Evolutionary conservation across 1,140 invertebrate genomes (phyloP), one percentile per base, ranked within the genome.

Genomic region (Neomicropteryx cornuta): DNA sequence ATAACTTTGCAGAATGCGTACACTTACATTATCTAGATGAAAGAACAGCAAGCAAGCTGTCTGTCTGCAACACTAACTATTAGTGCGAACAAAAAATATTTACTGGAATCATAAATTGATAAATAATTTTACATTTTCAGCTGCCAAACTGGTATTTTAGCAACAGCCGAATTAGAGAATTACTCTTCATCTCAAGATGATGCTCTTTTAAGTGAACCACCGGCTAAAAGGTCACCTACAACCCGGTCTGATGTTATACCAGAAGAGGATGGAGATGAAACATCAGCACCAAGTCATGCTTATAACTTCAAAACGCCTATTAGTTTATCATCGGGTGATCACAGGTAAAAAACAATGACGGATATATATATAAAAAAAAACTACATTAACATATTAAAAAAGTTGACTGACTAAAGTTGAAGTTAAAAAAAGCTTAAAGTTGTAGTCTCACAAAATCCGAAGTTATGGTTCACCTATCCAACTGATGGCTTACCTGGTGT

Each of bases 141-240:
- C 51, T 72, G 63, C 35, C 58, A 66, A 45, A 82, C 75, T 24
- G 72, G 71, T 17, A 63, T 69, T 51, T 59, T 85, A 39, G 81
- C 78, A 13, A 81, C 77, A 27, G 71, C 77, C 49, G 82, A 86
- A 50, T 57, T 84, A 29, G 69, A 73, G 29, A 49, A 60, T 6
- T 61, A 59, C 40, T 52, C 63, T 23, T 52, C 68, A n/a, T 40
- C 53, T 5, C 49, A 55, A 23, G 52, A 65, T 11, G 59, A 68
- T 71, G 44, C 83, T 79, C 56, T 75, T 71, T 16, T 91, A 86
- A 87, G 73, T 80, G 48, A 90, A 83, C 58, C 81, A 89, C 35
- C 76, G 73, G 27, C 79, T 77, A 57, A 91, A 82, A 36, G 87
- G 87, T 45, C 79, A 77, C 59, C 92, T 82, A 89, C 70, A 70